Evolutionary conservation across 2,888 invertebrate genomes (phyloP), one percentile per base, ranked within the genome.

Genomic region (Rhagonycha fulva): DNA sequence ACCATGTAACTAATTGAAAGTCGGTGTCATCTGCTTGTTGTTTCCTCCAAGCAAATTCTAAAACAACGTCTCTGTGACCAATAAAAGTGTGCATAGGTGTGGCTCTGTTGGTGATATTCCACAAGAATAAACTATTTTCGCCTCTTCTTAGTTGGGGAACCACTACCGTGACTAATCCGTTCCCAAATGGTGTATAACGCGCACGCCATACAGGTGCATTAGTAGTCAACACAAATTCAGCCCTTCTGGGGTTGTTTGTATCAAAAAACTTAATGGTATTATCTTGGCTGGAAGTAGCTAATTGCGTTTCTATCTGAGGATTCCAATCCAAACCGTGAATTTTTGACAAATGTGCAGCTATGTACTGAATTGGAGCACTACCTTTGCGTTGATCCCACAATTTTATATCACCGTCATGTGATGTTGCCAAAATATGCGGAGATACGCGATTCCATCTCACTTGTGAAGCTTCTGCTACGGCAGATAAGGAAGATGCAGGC

Each of bases 281-380:
- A 88, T 98, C 98, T 88, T 98, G 97, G 89, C 98, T 97, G 75
- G 96, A 96, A 9, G 98, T 97, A 63, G 95, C 95, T 76, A 96
- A 87, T 84, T 95, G 95, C 80, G 94, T 94, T 87, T 96, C 96
- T 83, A 94, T 92, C 79, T 92, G 92, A 12, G 95, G 94, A 87
- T 95, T 96, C 98, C 98, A 98, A 87, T 98, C 98, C 47, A 98
- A 91, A 67, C 98, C 97, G 86, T 97, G 95, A 80, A 98, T 97
- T 90, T 97, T 91, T 30, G 93, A 91, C 77, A 97, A 89, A 89
- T 98, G 98, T 4, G 98, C 98, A 24, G 98, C 94, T 82, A 98
- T 96, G 83, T 98, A 98, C 85, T 97, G 96, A 3, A 97, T 91
- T 0, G 98, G 98, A 71, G 94, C 91, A 69, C 93, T 93, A 78